Conservation (phyloP, 2,888 invertebrate genomes). For the Oxycera nigricornis region DNA sequence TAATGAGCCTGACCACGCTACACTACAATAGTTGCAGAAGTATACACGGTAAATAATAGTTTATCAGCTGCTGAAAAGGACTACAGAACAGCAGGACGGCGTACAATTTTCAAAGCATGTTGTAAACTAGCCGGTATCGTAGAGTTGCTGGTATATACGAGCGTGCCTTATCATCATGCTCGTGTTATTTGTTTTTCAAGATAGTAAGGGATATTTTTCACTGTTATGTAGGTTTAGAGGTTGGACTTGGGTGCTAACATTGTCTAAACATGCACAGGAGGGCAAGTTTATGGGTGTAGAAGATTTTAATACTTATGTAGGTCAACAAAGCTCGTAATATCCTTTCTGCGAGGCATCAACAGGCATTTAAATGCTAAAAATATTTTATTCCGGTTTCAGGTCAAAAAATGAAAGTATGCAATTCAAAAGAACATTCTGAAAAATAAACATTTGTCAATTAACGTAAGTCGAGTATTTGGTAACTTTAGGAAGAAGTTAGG, state of each 20-base stretch:
- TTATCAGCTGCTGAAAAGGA: slow-evolving; percentile 10
- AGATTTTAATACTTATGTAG: no score
- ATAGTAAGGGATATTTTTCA: slow-evolving; percentile 1
- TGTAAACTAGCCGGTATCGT: background rate
- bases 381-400: no score
- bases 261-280: background rate
- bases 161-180: slow-evolving; percentile 14
- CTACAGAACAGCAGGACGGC: background rate
- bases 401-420: no score
- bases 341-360: no score
- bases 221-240: background rate
- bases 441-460: no score
- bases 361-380: no score
- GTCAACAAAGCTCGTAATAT: no score
- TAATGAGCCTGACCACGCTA: slow-evolving; percentile 24
- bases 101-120: background rate
- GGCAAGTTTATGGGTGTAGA: no score
- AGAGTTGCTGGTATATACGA: background rate
- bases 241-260: background rate
- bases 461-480: no score
- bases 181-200: slow-evolving; percentile 21
- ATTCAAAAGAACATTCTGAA: no score
- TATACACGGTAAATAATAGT: slow-evolving; percentile 8
- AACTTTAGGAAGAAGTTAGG: no score
- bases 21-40: background rate